These are phyloP conservation scores for Halictus rubicundus DNA, from an alignment of 1,140 invertebrate genomes.

Conservation along the genomic window DNA sequence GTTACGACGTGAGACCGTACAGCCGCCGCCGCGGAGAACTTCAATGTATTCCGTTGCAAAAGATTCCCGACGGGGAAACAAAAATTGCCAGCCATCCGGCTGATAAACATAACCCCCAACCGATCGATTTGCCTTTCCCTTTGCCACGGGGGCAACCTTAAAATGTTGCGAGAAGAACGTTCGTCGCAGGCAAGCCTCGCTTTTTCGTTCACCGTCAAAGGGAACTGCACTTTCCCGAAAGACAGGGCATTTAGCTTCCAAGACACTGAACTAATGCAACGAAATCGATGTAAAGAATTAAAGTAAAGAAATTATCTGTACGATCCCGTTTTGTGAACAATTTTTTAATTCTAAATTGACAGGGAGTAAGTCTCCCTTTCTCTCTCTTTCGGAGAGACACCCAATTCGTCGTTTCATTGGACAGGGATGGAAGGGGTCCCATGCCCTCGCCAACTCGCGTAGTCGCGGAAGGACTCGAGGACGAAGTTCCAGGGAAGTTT, in stretches of 20 bases:
- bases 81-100: constrained; percentile 22
- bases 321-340: too few species aligned
- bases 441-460: constrained; percentile 38
- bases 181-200: not conserved
- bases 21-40: not conserved
- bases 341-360: too few species aligned
- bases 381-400: constrained; percentile 39
- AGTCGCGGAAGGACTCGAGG: constrained; percentile 41
- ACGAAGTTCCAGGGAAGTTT: constrained; percentile 57
- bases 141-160: not conserved
- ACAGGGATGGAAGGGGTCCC: not conserved
- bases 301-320: too few species aligned
- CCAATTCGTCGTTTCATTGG: constrained; percentile 42
- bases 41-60: constrained; percentile 2
- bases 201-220: too few species aligned
- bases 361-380: too few species aligned
- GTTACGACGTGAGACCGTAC: constrained; percentile 3
- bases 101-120: not conserved
- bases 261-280: too few species aligned
- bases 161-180: not conserved
- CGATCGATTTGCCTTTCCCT: not conserved
- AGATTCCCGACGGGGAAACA: not conserved
- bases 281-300: too few species aligned
- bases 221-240: too few species aligned
- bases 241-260: too few species aligned